Evolutionary conservation across 2,797 vertebrate species (phyloP).

Genomic region (Pseudocheirus occidentalis): DNA sequence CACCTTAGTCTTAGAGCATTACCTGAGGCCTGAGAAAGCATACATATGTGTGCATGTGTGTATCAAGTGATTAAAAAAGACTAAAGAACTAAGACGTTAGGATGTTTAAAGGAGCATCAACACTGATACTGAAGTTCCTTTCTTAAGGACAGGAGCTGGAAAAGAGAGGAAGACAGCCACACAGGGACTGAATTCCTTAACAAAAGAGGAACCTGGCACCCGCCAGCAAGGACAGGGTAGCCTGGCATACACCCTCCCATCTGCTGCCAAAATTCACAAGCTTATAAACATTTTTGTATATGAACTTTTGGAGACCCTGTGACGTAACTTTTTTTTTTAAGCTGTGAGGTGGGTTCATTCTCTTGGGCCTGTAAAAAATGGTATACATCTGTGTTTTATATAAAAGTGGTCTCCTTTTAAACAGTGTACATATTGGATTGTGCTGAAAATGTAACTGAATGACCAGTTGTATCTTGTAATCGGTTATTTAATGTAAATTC

Average conservation of each 20-base stretch:
- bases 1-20: background rate
- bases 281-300: slow-evolving; percentile 61
- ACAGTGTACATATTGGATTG: background rate
- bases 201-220: slow-evolving; percentile 14
- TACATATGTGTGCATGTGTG: too few relatives aligned
- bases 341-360: slow-evolving; percentile 56
- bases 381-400: slow-evolving; percentile 55
- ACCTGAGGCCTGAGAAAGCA: background rate
- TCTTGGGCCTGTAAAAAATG: slow-evolving; percentile 49
- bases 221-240: slow-evolving; percentile 31
- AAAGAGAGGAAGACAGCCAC: background rate
- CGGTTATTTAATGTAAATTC: slow-evolving; percentile 78
- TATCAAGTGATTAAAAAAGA: background rate
- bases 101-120: background rate
- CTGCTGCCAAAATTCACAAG: slow-evolving; percentile 63
- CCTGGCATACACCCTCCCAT: slow-evolving; percentile 47
- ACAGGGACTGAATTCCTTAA: background rate
- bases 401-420: slow-evolving; percentile 47
- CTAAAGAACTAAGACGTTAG: background rate
- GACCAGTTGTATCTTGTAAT: slow-evolving; percentile 75
- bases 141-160: background rate
- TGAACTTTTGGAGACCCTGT: slow-evolving; percentile 40
- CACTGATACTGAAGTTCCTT: background rate
- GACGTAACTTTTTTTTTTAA: slow-evolving; percentile 24
- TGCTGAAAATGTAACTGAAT: slow-evolving; percentile 47